Evolutionary conservation across 2,888 invertebrate genomes (phyloP), one percentile per base, ranked within the genome.

Genomic region (Ochropacha duplaris): DNA sequence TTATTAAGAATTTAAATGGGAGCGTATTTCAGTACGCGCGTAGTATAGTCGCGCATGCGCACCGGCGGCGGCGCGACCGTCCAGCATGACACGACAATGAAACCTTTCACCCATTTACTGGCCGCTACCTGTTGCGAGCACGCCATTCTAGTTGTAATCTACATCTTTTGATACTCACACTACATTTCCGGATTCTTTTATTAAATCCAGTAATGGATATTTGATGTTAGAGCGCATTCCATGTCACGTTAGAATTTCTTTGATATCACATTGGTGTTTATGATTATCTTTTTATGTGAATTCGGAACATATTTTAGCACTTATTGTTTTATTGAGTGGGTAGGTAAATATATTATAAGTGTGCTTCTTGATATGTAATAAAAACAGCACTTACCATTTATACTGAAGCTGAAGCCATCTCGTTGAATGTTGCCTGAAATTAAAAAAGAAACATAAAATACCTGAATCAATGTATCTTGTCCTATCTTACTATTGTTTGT

Each of bases 361-460:
- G n/a, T n/a, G n/a, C n/a, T n/a, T n/a, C n/a, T n/a, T n/a, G n/a
- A n/a, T n/a, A n/a, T n/a, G n/a, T 16, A 5, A 9, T 39, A 16
- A 22, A 14, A 31, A 39, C 22, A 49, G 36, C 31, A 66, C 77
- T 76, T 69, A 90, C 91, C 91, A 63, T 90, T 90, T 80, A 78
- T 87, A 34, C 72, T 60, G 59, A 80, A 72, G 61, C 71, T 66
- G 56, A 81, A 73, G 49, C 62, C 67, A 19, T 90, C 90, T 19
- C 86, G 76, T 51, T 79, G 86, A 34, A 76, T 60, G 60, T 78
- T 88, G 69, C 91, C 91, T 91, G 87, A 66, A 86, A 83, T n/a
- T n/a, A 69, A 79, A 78, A 62, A 28, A 22, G 55, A 34, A n/a
- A 19, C 19, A 22, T 22, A 24, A 34, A 44, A 16, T 51, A 31